Evolutionary conservation across 2,797 vertebrate genomes (phyloP), one percentile per base, ranked within the genome.

Genomic region (Sparus aurata): DNA sequence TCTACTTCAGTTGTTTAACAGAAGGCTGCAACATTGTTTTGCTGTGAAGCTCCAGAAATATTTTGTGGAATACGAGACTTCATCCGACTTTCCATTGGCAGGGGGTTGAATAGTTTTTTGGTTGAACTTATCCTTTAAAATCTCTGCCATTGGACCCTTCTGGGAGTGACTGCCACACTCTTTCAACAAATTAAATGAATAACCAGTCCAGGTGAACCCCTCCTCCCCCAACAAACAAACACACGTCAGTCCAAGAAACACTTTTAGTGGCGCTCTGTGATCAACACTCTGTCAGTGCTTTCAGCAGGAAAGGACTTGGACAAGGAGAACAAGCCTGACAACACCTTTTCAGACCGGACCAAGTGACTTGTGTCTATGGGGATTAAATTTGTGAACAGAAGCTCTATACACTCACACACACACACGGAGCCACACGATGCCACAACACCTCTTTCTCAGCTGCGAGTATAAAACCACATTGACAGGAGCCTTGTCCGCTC

Each of bases 311-410:
- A 82, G 77, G 53, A 68, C 80, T 64, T 73, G 76, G 82, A 85
- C 85, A 84, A 87, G 38, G 80, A 82, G 88, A 86, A 92, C 75
- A 85, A 90, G 84, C 73, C 75, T 83, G 68, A 85, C 75, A 84
- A 85, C 86, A 88, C 85, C 85, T 92, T 92, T 87, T 89, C 75
- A 87, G 82, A 82, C 71, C 5, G 45, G 67, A 90, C 73, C 79
- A 66, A 87, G 85, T 81, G 83, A 85, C 85, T 89, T 90, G 86
- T 88, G 87, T 87, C 84, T 91, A 85, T 83, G 75, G 88, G 92
- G 93, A 94, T 94, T 93, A 91, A 54, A 93, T 90, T 85, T 91
- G 88, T 88, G 87, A 93, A 91, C 86, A 90, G 79, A 81, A 87
- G 83, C 74, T 71, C 75, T 69, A 53, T 46, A 74, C 75, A 67